phyloP scores from a whole-genome alignment of 2,888 invertebrate genomes.

The Carterocephalus palaemon region DNA sequence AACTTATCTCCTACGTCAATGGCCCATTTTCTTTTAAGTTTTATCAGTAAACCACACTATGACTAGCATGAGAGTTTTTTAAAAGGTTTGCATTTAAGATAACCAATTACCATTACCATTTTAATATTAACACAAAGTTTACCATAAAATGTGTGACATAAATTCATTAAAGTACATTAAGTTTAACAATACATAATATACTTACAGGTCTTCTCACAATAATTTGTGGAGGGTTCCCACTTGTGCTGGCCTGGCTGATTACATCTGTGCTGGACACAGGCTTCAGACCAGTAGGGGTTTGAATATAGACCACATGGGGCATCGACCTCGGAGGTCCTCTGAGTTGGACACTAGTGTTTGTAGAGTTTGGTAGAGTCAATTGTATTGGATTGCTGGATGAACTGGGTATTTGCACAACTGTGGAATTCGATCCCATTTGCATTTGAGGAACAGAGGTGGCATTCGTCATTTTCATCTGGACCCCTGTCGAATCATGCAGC shows the following conservation, averaged over 20 bases:
- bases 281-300: slow-evolving; percentile 74
- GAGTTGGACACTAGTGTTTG: slow-evolving; percentile 45
- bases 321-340: slow-evolving; percentile 59
- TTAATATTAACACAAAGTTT: too few relatives aligned
- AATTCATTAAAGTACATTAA: too few relatives aligned
- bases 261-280: slow-evolving; percentile 70
- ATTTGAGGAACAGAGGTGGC: slow-evolving; percentile 58
- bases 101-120: too few relatives aligned
- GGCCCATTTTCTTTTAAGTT: too few relatives aligned
- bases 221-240: slow-evolving; percentile 73
- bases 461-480: slow-evolving; percentile 62
- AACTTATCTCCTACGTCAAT: too few relatives aligned
- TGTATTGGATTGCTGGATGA: slow-evolving; percentile 63
- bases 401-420: slow-evolving; percentile 64
- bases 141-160: too few relatives aligned
- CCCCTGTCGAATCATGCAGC: slow-evolving; percentile 49
- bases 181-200: slow-evolving; percentile 38
- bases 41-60: too few relatives aligned
- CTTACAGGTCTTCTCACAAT: slow-evolving; percentile 75
- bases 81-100: too few relatives aligned
- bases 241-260: slow-evolving; percentile 70
- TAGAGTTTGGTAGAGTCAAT: slow-evolving; percentile 45
- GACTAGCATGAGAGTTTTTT: too few relatives aligned
- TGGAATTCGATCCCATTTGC: slow-evolving; percentile 56
- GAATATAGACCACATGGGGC: slow-evolving; percentile 81